Base-by-base conservation (phyloP, 1,140 invertebrate species). In the Formica selysi region DNA sequence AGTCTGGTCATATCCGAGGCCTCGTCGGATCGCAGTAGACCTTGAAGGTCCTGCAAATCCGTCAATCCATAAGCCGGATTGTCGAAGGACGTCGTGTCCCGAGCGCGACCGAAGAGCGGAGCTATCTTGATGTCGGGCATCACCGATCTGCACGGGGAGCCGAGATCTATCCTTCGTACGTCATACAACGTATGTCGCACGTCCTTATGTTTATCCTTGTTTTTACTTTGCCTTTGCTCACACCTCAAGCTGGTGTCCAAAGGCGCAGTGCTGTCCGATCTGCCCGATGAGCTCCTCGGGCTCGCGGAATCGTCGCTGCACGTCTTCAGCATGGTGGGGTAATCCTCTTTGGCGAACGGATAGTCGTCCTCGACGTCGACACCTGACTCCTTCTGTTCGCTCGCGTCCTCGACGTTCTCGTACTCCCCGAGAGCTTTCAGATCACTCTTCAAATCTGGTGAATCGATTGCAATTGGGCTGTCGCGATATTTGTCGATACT, bases 271-370 rank as follows among this genome's bases (percentile, higher is more conserved):
- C 94, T 95, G 79, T 95, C 94, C 0, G 95, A 95, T 16, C 94
- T 88, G 0, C 94, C 93, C 0, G 94, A 95, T 0, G 94, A 95
- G 51, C 94, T 95, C 54, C 95, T 91, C 2, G 94, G 94, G 70
- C 95, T 95, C 0, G 94, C 93, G 10, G 95, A 95, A 32, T 95
- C 94, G 86, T 95, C 94, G 88, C 94, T 95, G 79, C 94, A 95
- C 0, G 93, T 94, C 70, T 95, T 95, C 7, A 95, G 79, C 92
- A 95, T 95, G 0, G 94, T 95, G 2, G 95, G 95, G 38, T 95
- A 95, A 62, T 95, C 94, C 57, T 95, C 95, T 65, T 95, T 95
- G 4, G 94, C 95, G 76, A 95, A 95, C 0, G 94, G 95, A 59
- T 95, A 95, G 29, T 95, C 95, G 68, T 95, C 94, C 51, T 95